Base-by-base conservation (phyloP, 2,113 vertebrate species). In the Eurystomus gularis region DNA sequence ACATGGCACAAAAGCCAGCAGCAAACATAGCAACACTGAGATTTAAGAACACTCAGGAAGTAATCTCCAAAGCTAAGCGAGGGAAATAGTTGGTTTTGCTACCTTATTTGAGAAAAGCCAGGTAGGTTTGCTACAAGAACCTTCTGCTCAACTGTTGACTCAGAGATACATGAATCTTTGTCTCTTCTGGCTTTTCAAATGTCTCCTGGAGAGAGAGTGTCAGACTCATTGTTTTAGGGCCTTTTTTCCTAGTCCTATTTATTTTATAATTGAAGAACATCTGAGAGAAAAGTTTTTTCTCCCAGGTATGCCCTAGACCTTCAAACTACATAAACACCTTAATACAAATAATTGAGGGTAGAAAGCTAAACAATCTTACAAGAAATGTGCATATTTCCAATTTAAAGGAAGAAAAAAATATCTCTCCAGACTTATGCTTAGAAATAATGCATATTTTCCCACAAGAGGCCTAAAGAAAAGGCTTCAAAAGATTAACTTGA, bases 1-100 rank as follows among this genome's bases (percentile, higher is more conserved):
- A 90, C 60, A 64, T 40, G 35, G 82, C 69, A 92, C 86, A 93
- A 94, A 94, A 96, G 78, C 68, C 88, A 49, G 80, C 2, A 78
- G 72, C 88, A 96, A 95, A 93, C 86, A 90, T 2, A 78, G 71
- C 72, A 93, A 83, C 33, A 69, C 17, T 2, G 1, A 55, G 62
- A 79, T 46, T 65, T 61, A 85, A 68, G 57, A 84, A 31, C n/a
- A 57, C 42, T 75, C 39, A 17, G 51, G 73, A 95, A 82, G 44
- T 44, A 86, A 89, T 65, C 73, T 82, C 88, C 51, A 37, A 86
- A 82, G 44, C 2, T 2, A 20, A 14, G 17, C 11, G 18, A 0
- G 21, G 6, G 8, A 4, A 92, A 75, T 23, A 76, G 69, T 10
- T 82, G 33, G 13, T 35, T 81, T 94, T 4, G 1, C 26, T 81